Conservation (phyloP, 2,113 vertebrate genomes). For the Entelurus aequoreus region DNA sequence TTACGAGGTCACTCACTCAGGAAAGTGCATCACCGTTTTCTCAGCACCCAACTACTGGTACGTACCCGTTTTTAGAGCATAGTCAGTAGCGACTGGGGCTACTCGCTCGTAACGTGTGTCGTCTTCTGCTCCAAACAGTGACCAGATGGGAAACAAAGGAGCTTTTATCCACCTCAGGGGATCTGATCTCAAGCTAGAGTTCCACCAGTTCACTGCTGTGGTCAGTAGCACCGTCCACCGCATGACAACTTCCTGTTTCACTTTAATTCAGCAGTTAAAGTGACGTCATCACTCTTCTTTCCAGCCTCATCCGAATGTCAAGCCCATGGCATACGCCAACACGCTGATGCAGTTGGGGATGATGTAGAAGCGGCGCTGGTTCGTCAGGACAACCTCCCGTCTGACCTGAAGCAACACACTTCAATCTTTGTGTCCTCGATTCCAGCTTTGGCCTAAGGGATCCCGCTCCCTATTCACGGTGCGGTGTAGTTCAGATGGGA, state of each 20-base stretch:
- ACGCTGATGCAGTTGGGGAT: conserved; percentile 89
- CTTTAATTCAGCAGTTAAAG: too few species aligned
- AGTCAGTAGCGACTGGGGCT: not conserved
- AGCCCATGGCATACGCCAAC: conserved; percentile 93
- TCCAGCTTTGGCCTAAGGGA: conserved; percentile 42
- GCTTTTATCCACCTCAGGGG: conserved; percentile 93
- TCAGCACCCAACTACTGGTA: conserved; percentile 97
- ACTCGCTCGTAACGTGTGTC: not conserved
- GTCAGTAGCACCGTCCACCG: conserved; percentile 68
- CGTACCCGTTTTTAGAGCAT: not conserved
- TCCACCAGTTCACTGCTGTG: conserved; percentile 97
- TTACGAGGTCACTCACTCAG: conserved; percentile 90
- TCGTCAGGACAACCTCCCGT: conserved; percentile 43
- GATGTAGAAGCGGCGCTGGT: conserved; percentile 74
- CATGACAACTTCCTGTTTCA: too few species aligned
- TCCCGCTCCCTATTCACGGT: conserved; percentile 22
- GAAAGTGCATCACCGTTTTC: conserved; percentile 93
- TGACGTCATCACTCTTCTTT: conserved; percentile 9
- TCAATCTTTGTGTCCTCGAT: conserved; percentile 39
- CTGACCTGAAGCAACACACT: conserved; percentile 49
- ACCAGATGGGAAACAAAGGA: conserved; percentile 97
- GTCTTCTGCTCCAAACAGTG: conserved; percentile 61
- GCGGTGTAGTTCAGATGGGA: conserved; percentile 43
- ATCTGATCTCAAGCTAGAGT: conserved; percentile 88
- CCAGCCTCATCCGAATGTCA: conserved; percentile 93